Evolutionary conservation across 2,797 vertebrate species (phyloP).

Genomic region (Trematomus bernacchii): DNA sequence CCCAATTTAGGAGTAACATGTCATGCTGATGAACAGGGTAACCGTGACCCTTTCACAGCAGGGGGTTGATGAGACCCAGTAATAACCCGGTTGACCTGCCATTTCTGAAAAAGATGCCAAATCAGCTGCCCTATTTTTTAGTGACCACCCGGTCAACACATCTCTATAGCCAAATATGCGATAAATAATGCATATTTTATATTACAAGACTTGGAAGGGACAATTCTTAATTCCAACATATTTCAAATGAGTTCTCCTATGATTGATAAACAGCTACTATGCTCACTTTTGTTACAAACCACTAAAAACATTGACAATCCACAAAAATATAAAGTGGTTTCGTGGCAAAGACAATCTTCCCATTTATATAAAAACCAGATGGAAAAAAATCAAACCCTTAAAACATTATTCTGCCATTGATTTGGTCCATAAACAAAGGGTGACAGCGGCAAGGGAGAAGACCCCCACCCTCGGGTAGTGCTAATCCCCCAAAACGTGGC

Average conservation of each 20-base stretch:
- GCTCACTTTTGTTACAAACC: conserved; percentile 32
- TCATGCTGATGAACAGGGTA: conserved; percentile 16
- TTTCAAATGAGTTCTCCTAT: not conserved
- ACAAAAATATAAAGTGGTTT: conserved; percentile 34
- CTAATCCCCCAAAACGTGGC: conserved; percentile 72
- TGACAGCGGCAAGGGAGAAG: conserved; percentile 35
- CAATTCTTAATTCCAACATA: not conserved
- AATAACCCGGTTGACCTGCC: conserved; percentile 22
- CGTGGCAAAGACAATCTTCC: conserved; percentile 33
- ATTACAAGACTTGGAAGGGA: not conserved
- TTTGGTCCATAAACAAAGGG: conserved; percentile 66
- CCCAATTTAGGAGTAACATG: not conserved
- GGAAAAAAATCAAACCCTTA: conserved; percentile 13
- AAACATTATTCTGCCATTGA: conserved; percentile 43
- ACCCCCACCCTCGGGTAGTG: conserved; percentile 32
- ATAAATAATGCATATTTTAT: not conserved
- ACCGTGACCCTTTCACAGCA: conserved; percentile 19
- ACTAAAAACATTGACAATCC: not conserved
- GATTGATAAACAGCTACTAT: conserved; percentile 25
- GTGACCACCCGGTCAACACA: conserved; percentile 26
- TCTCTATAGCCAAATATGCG: not conserved
- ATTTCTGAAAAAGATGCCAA: conserved; percentile 21
- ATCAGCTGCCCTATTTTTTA: conserved; percentile 36
- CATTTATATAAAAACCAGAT: conserved; percentile 35
- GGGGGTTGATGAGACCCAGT: conserved; percentile 32